Conservation (phyloP, 1,140 invertebrate genomes). For the Eumaeus atala region DNA sequence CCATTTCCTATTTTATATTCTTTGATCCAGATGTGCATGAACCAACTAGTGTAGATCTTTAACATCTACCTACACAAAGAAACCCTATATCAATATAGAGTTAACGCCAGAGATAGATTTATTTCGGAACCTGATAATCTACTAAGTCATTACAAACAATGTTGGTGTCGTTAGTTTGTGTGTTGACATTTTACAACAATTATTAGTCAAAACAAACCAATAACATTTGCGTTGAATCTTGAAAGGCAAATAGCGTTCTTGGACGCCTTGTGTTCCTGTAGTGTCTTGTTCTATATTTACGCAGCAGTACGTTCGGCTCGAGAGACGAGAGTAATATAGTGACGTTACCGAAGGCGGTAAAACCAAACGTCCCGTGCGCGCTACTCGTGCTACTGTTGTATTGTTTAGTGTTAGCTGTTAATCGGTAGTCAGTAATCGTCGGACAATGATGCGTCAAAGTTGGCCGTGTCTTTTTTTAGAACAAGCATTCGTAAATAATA, state of each 20-base stretch:
- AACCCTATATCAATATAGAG: no score
- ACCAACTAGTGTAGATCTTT: no score
- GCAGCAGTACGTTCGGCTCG: slow-evolving; percentile 52
- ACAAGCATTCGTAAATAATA: slow-evolving; percentile 16
- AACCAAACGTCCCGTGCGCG: slow-evolving; percentile 17
- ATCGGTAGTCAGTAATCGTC: slow-evolving; percentile 1
- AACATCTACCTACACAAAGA: no score
- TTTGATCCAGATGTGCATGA: no score
- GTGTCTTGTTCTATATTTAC: slow-evolving; percentile 65
- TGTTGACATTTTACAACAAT: neutral
- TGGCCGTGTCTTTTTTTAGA: slow-evolving; percentile 5
- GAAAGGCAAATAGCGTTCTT: slow-evolving; percentile 35
- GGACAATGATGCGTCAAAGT: slow-evolving; percentile 9
- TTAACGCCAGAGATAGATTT: no score
- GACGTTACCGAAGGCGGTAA: slow-evolving; percentile 31
- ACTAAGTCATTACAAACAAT: no score
- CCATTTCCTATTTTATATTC: no score
- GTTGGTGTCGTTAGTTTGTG: neutral
- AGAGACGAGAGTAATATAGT: slow-evolving; percentile 45
- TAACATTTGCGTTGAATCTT: slow-evolving; percentile 21
- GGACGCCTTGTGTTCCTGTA: slow-evolving; percentile 58
- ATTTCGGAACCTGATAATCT: no score
- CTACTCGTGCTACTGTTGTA: slow-evolving; percentile 32
- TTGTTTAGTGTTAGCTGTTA: slow-evolving; percentile 20
- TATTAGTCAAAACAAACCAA: slow-evolving; percentile 24